phyloP scores from a whole-genome alignment of 2,113 vertebrate genomes.

The Laterallus jamaicensis region DNA sequence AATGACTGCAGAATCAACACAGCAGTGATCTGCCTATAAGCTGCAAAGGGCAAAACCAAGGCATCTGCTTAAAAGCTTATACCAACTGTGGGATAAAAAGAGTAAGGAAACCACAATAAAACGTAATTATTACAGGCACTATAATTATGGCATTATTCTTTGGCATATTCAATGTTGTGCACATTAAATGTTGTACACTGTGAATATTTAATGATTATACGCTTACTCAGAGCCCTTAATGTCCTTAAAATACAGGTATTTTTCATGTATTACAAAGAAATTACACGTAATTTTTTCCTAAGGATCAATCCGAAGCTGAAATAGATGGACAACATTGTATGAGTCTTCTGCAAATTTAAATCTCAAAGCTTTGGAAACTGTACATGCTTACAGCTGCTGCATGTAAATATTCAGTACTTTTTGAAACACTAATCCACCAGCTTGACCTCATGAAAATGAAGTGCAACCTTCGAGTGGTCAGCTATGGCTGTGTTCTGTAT shows the following conservation, averaged over 20 bases:
- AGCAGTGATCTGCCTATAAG: slow-evolving; percentile 33
- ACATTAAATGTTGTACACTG: neutral
- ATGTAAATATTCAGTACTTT: neutral
- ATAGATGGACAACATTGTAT: neutral
- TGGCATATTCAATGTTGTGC: neutral
- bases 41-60: slow-evolving; percentile 51
- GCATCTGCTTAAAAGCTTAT: slow-evolving; percentile 40
- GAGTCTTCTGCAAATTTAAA: neutral
- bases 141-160: slow-evolving; percentile 20
- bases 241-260: slow-evolving; percentile 10
- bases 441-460: neutral
- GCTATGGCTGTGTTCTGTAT: neutral
- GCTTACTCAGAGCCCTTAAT: neutral
- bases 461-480: neutral
- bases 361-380: neutral
- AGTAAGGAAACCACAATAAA: neutral
- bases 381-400: neutral
- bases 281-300: slow-evolving; percentile 20
- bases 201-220: slow-evolving; percentile 63
- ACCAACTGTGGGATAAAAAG: slow-evolving; percentile 3
- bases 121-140: slow-evolving; percentile 14
- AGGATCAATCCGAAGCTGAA: neutral
- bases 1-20: slow-evolving; percentile 31
- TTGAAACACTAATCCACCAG: neutral
- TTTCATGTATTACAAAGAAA: slow-evolving; percentile 40